Base-by-base conservation (phyloP, 2,888 invertebrate genomes). In the Ophion costatus region DNA sequence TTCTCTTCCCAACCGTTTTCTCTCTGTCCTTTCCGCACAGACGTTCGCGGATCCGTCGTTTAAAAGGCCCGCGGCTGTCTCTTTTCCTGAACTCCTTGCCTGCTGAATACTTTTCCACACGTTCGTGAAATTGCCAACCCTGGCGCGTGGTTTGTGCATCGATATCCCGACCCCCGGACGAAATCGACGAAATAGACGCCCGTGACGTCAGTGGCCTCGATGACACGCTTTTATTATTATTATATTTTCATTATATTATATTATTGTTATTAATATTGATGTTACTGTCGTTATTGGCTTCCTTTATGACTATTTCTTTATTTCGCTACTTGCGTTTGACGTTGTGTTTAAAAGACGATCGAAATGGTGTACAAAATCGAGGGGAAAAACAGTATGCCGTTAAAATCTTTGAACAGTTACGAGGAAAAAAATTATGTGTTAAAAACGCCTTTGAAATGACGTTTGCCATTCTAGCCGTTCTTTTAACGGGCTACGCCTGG, bases 51-150 rank as follows among this genome's bases (percentile, higher is more conserved):
- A 59, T 33, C 22, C 64, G 14, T 51, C 66, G 67, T 45, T 63
- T 56, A 67, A 78, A 78, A 69, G 45, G 42, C 24, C 66, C 29
- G 78, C 77, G 74, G 75, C 57, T 77, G 67, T 74, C 73, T 78
- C 56, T 78, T 84, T 69, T 74, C 59, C 61, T 22, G 29, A 29
- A 75, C 74, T 63, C 61, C 14, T 14, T 7, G 51, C 17, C 51
- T 51, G 57, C 51, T 61, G 69, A 78, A 78, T 61, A 78, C 29
- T 69, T 70, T 71, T 73, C 42, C 51, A 71, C 71, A 14, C 45
- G 75, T 75, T 61, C 33, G 69, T 69, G 67, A 66, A 79, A 80
- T 80, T 75, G 45, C 59, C 74, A 80, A 69, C 42, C n/a, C 61
- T 33, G n/a, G 9, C 38, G 38, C 29, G 57, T 56, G n/a, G n/a